Evolutionary conservation across 1,140 invertebrate genomes (phyloP), one percentile per base, ranked within the genome.

Genomic region (Zaprionus lachaisei): DNA sequence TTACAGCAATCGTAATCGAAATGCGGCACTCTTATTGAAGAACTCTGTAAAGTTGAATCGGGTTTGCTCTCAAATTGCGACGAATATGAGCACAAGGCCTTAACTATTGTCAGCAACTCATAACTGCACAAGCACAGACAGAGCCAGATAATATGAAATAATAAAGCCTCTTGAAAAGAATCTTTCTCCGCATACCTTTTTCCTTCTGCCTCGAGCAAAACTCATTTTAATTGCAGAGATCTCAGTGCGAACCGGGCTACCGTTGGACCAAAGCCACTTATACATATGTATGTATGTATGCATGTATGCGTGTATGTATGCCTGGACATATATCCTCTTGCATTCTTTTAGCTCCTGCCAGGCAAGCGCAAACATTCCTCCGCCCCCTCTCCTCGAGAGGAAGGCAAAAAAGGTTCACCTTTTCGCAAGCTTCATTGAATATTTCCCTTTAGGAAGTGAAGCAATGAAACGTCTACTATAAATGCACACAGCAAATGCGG

Each of bases 261-360:
- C 6, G 38, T 47, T 72, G 74, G 20, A 4, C 51, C 51, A 54
- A 47, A 47, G 41, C 41, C 22, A 54, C 51, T 54, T 54, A 54
- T 26, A 26, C 22, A 61, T 47, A 63, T 41, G n/a, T 55, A 47
- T 55, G 11, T 55, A 31, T 55, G 63, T 31, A 37, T 54, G 47
- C 15, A 9, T 56, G 15, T n/a, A 2, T n/a, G 15, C 15, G 5
- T 38, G 14, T 15, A 2, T 37, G 12, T 1, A 3, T 47, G n/a
- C n/a, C 4, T 47, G 41, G n/a, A 7, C n/a, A 7, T 47, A 17
- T 44, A 44, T 44, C n/a, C n/a, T 44, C 41, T 44, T 44, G n/a
- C 41, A 47, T 47, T 17, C 41, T 17, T 17, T 7, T 47, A 47
- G 1, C n/a, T 47, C 41, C n/a, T 38, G 37, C 12, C 37, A 38